Conservation (phyloP, 2,113 vertebrate species). For the Solea senegalensis region DNA sequence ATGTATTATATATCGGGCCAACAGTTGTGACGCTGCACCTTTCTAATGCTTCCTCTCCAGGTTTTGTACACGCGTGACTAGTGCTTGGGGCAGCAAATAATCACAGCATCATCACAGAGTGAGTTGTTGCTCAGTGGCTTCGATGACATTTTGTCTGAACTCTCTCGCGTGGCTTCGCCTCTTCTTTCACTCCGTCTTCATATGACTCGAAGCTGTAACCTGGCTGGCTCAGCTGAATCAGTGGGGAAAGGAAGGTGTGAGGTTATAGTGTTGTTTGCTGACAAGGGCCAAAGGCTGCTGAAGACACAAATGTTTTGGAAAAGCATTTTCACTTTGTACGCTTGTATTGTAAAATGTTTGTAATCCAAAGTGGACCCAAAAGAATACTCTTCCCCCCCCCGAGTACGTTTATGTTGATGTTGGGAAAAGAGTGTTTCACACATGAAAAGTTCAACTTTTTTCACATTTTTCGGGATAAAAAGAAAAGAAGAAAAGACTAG, state of each 20-base stretch:
- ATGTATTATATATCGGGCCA: neutral
- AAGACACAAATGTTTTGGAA: neutral
- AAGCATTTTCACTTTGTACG: slow-evolving; percentile 20
- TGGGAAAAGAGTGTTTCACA: neutral
- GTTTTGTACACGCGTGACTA: neutral
- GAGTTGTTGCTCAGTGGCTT: too few species aligned
- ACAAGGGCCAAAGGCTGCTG: slow-evolving; percentile 26
- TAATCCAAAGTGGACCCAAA: slow-evolving; percentile 3
- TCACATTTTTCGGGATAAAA: too few species aligned
- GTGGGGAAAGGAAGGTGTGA: neutral
- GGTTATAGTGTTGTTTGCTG: slow-evolving; percentile 12
- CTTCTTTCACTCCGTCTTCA: slow-evolving; percentile 54
- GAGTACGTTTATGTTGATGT: neutral
- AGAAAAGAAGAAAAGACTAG: neutral
- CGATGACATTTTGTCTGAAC: too few species aligned
- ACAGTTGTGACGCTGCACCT: neutral
- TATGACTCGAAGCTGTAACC: slow-evolving; percentile 13
- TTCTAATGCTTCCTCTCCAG: neutral
- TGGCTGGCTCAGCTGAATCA: neutral
- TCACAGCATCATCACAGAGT: neutral
- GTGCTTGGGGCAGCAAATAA: too few species aligned
- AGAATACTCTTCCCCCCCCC: neutral
- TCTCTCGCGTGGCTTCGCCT: slow-evolving; percentile 16
- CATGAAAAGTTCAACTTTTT: neutral
- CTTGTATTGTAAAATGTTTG: slow-evolving; percentile 22